Percentiles rank a stretch among this genome's conserved stretches.
Evolutionary conservation across 1,140 invertebrate genomes (phyloP).

Genomic region (Lethrus apterus): DNA sequence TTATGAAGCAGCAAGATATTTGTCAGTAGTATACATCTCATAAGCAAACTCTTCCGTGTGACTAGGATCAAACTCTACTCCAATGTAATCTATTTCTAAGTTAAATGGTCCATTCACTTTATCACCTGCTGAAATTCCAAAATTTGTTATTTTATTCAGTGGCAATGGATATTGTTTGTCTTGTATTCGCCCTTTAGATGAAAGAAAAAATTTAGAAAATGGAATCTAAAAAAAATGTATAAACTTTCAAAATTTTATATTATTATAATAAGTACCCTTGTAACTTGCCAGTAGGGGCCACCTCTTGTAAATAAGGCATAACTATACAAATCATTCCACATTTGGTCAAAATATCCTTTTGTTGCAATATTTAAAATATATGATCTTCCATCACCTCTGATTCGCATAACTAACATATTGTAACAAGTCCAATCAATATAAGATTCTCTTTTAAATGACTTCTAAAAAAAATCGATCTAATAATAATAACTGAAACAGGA

Average conservation of each 20-base stretch:
- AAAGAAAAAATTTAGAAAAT: slow-evolving; percentile 87
- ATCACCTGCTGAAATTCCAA: slow-evolving; percentile 78
- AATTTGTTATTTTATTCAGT: slow-evolving; percentile 52
- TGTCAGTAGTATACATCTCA: slow-evolving; percentile 73
- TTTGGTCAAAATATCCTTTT: slow-evolving; percentile 65
- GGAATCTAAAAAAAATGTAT: slow-evolving; percentile 64
- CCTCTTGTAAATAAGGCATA: slow-evolving; percentile 85
- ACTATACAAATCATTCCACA: slow-evolving; percentile 76
- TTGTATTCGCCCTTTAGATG: slow-evolving; percentile 78
- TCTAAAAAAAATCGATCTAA: slow-evolving; percentile 44
- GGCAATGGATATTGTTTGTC: slow-evolving; percentile 64
- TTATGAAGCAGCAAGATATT: slow-evolving; percentile 53
- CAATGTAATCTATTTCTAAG: slow-evolving; percentile 92
- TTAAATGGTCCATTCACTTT: slow-evolving; percentile 73
- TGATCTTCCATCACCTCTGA: slow-evolving; percentile 84
- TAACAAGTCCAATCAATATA: slow-evolving; percentile 69
- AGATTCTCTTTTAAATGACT: slow-evolving; percentile 71
- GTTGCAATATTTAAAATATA: slow-evolving; percentile 74
- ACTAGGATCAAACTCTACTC: slow-evolving; percentile 66
- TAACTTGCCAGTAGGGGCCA: slow-evolving; percentile 92
- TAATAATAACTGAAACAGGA: background rate
- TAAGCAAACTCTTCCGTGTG: slow-evolving; percentile 82
- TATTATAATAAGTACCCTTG: slow-evolving; percentile 54
- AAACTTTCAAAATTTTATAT: background rate
- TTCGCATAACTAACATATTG: slow-evolving; percentile 74